Base-by-base conservation (phyloP, 92 coral and sea anemone genomes). In the Plumapathes pennacea region DNA sequence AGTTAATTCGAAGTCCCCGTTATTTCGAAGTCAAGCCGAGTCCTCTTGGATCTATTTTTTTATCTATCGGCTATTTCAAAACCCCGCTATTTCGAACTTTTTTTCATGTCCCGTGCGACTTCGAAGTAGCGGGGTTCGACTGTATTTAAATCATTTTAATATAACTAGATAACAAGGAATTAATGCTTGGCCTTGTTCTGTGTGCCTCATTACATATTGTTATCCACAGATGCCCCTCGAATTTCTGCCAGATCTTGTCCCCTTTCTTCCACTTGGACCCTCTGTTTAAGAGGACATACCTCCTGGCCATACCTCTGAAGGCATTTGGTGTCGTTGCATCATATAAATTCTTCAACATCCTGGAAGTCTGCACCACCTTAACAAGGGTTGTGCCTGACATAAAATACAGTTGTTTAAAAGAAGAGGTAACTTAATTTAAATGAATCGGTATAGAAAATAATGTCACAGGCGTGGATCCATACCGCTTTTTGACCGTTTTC, bases 191-290 rank as follows among this genome's bases (percentile, higher is more conserved):
- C n/a, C n/a, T n/a, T n/a, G n/a, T n/a, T n/a, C n/a, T n/a, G n/a
- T n/a, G n/a, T n/a, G n/a, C n/a, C n/a, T n/a, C n/a, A n/a, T n/a
- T n/a, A n/a, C n/a, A n/a, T n/a, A n/a, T n/a, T n/a, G n/a, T 60
- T 31, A 25, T 10, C 33, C 29, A 19, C 51, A 69, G 85, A 10
- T 69, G 71, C 11, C 67, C 67, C 0, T 33, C 66, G 4, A n/a
- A 32, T 10, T 46, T 34, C 51, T 14, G 60, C 7, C 25, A 33
- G 0, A 10, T 38, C 40, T 5, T 78, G 30, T 10, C 46, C 4
- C 57, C 73, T 5, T 13, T 79, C 56, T 89, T 84, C 54, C 76
- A 75, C 2, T 64, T 89, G 76, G 96, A 89, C 46, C 88, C 82
- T 22, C 80, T 89, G 39, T 76, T 84, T 47, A 66, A 69, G 52